Percentiles rank a stretch among this genome's conserved stretches.
Evolutionary conservation across 1,140 invertebrate species (phyloP).

Genomic region (Aphelinus atriplicis): DNA sequence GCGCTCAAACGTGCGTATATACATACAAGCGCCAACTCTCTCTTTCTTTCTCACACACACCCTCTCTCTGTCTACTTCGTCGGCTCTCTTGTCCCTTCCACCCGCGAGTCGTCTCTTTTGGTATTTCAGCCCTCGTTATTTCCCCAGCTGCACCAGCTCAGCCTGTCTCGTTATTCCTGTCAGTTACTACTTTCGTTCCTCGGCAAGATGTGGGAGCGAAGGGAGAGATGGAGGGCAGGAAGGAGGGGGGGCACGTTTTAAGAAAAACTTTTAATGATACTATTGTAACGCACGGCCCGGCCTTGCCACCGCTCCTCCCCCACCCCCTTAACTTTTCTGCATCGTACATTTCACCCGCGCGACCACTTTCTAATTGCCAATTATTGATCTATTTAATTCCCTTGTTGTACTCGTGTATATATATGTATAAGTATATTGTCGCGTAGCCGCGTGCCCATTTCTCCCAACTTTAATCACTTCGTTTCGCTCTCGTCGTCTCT

Average conservation of each 20-base stretch:
- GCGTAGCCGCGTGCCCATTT: too few species aligned
- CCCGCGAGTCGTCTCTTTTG: not conserved
- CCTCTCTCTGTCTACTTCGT: constrained; percentile 10
- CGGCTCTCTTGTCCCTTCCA: constrained; percentile 7
- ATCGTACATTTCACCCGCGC: not conserved
- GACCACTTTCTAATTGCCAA: constrained; percentile 33
- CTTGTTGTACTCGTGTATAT: not conserved
- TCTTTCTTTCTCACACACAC: constrained; percentile 1
- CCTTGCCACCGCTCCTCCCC: not conserved
- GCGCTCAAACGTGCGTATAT: too few species aligned
- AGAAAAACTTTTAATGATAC: constrained; percentile 44
- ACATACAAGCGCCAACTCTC: not conserved
- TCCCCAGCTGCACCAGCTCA: not conserved
- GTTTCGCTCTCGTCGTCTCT: too few species aligned
- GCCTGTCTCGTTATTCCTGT: constrained; percentile 39
- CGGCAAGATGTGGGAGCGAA: not conserved
- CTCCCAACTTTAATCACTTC: too few species aligned
- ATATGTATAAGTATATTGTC: too few species aligned
- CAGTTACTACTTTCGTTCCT: constrained; percentile 38
- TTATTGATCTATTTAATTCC: constrained; percentile 38
- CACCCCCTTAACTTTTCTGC: not conserved
- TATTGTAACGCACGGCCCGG: constrained; percentile 28
- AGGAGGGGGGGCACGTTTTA: constrained; percentile 17
- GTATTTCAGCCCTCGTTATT: constrained; percentile 35
- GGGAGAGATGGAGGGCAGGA: too few species aligned